A percentile compares a stretch with the other conserved stretches of the same genome.
Conservation (phyloP, 2,113 vertebrate genomes). For the Hipposideros armiger region DNA sequence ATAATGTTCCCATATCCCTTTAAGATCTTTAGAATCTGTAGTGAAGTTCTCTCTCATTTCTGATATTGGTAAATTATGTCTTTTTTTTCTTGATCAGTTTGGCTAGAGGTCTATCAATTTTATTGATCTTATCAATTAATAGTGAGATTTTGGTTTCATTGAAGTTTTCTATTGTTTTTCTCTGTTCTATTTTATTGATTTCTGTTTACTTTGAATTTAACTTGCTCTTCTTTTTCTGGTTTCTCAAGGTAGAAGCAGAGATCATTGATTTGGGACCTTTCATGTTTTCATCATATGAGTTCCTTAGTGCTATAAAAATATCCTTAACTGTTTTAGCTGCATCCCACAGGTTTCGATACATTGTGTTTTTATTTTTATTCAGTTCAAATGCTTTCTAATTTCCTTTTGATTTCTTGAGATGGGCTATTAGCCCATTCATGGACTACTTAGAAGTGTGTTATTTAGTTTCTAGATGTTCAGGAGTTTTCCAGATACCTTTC, state of each 20-base stretch:
- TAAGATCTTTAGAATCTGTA: background rate
- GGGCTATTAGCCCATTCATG: background rate
- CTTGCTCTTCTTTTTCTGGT: constrained; percentile 29
- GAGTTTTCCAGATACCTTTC: background rate
- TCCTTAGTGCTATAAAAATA: background rate
- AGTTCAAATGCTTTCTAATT: background rate
- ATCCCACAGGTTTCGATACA: background rate
- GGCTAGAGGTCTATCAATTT: background rate
- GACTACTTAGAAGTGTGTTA: background rate
- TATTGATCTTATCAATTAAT: background rate
- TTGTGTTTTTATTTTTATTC: constrained; percentile 46
- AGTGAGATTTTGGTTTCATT: constrained; percentile 16
- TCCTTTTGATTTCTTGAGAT: constrained; percentile 45
- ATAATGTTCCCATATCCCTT: background rate
- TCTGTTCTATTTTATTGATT: constrained; percentile 13
- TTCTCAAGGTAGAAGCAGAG: background rate
- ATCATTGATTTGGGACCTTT: background rate
- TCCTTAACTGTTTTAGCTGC: background rate
- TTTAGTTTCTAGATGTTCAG: constrained; percentile 20
- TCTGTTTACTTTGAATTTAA: constrained; percentile 14
- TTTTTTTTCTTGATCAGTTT: background rate
- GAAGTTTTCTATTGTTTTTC: background rate
- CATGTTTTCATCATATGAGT: background rate
- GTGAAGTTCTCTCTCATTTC: background rate
- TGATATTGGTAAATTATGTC: background rate